Evolutionary conservation across 1,140 invertebrate species (phyloP).

Genomic region (Neotoxoptera formosana): DNA sequence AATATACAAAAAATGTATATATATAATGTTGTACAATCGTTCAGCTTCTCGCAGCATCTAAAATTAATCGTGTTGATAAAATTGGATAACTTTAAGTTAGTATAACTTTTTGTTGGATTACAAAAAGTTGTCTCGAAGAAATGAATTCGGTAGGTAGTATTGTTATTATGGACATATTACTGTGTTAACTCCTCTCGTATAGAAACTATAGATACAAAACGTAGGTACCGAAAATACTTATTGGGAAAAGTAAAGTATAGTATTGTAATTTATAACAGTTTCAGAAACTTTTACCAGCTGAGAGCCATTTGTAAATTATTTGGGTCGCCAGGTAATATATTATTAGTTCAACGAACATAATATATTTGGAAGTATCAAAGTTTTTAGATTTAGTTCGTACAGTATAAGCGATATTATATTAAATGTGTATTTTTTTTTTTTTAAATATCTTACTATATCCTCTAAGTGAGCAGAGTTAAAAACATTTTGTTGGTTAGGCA

Average conservation of each 20-base stretch:
- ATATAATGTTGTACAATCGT: background rate
- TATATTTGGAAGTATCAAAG: background rate
- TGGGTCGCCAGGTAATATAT: background rate
- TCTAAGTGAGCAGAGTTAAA: background rate
- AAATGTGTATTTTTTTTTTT: no score
- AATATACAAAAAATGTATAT: background rate
- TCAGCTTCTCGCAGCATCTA: background rate
- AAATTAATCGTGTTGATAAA: background rate
- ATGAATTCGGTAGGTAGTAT: background rate
- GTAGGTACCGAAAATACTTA: background rate
- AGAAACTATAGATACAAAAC: background rate
- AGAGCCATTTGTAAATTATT: slow-evolving; percentile 24
- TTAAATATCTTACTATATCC: background rate
- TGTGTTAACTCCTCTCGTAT: background rate
- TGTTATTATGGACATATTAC: background rate
- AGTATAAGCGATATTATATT: background rate
- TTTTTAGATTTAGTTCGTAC: background rate
- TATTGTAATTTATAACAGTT: slow-evolving; percentile 23
- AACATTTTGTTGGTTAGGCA: background rate
- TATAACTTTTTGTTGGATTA: background rate
- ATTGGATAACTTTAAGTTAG: background rate
- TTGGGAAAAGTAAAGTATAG: background rate
- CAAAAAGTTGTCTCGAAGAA: background rate
- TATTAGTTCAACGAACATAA: background rate
- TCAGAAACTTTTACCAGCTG: background rate